Percentiles rank a stretch among this genome's conserved stretches.
Evolutionary conservation across 2,797 vertebrate species (phyloP).

Genomic region (Choloepus didactylus): DNA sequence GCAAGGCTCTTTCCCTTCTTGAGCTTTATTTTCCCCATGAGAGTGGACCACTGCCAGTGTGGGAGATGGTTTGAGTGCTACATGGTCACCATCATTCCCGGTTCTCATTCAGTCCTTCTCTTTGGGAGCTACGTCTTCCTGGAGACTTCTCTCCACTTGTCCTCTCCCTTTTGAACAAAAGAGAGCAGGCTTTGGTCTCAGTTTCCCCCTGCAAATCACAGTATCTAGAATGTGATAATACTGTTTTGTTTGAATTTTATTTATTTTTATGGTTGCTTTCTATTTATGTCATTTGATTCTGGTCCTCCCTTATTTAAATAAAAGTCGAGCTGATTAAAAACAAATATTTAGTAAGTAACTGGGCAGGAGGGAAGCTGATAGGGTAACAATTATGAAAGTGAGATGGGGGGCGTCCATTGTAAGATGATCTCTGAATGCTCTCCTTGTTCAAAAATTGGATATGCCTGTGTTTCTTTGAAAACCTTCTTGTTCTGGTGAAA

Average conservation of each 20-base stretch:
- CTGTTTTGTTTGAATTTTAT: neutral
- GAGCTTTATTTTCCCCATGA: neutral
- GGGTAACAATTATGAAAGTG: neutral
- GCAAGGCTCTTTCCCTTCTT: neutral
- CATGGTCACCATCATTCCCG: neutral
- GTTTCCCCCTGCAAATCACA: neutral
- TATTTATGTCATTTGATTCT: neutral
- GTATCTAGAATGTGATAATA: neutral
- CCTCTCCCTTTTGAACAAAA: neutral
- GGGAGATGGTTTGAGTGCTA: neutral
- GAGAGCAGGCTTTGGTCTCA: neutral
- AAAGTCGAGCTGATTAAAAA: neutral
- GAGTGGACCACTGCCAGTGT: neutral
- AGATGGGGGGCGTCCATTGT: neutral
- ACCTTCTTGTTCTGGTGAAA: neutral
- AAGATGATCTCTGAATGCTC: neutral
- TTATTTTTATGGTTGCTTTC: neutral
- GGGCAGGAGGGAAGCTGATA: neutral
- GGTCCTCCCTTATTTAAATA: slow-evolving; percentile 6
- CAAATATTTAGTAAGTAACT: neutral
- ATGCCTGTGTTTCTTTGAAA: neutral
- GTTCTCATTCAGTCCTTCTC: neutral
- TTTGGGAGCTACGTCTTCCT: neutral
- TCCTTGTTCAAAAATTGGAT: too few relatives aligned
- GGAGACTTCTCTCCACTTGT: neutral